Percentiles rank a stretch among this genome's conserved stretches.
phyloP scores from a whole-genome alignment of 2,888 invertebrate species.

The Eupithecia vulgata region DNA sequence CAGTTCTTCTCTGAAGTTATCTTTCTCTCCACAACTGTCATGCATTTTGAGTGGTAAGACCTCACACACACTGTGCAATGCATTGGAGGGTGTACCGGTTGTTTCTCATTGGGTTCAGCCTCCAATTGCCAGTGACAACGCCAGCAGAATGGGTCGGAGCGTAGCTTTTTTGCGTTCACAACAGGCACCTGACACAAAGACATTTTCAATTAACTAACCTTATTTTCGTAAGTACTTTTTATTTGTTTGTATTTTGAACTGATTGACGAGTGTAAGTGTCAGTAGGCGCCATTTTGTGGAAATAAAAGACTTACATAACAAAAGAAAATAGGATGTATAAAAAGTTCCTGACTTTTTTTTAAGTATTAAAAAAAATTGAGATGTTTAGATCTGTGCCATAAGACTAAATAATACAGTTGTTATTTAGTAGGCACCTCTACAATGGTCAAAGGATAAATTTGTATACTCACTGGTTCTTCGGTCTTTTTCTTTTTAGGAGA shows the following conservation, averaged over 20 bases:
- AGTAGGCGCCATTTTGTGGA: slow-evolving; percentile 52
- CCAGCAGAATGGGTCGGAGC: slow-evolving; percentile 94
- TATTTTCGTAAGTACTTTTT: background rate
- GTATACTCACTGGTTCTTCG: slow-evolving; percentile 47
- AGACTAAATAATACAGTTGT: no score
- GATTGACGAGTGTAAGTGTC: slow-evolving; percentile 21
- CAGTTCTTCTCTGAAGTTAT: slow-evolving; percentile 78
- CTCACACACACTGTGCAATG: slow-evolving; percentile 93
- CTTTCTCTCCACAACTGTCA: slow-evolving; percentile 79
- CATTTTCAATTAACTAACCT: slow-evolving; percentile 14
- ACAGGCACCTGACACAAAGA: slow-evolving; percentile 48
- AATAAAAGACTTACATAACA: slow-evolving; percentile 15
- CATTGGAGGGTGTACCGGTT: slow-evolving; percentile 62
- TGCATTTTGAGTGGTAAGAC: slow-evolving; percentile 92
- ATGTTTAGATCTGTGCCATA: no score
- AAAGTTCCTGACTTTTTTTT: slow-evolving; percentile 27
- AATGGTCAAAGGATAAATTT: background rate
- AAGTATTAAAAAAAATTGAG: background rate
- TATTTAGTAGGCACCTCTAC: background rate
- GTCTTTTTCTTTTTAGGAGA: slow-evolving; percentile 56
- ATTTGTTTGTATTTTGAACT: slow-evolving; percentile 3
- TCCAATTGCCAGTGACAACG: slow-evolving; percentile 91
- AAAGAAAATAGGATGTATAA: slow-evolving; percentile 27
- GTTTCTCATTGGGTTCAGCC: slow-evolving; percentile 68
- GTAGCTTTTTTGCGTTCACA: slow-evolving; percentile 55